Conservation (phyloP, 2,113 vertebrate species). For the Oxyura jamaicensis region DNA sequence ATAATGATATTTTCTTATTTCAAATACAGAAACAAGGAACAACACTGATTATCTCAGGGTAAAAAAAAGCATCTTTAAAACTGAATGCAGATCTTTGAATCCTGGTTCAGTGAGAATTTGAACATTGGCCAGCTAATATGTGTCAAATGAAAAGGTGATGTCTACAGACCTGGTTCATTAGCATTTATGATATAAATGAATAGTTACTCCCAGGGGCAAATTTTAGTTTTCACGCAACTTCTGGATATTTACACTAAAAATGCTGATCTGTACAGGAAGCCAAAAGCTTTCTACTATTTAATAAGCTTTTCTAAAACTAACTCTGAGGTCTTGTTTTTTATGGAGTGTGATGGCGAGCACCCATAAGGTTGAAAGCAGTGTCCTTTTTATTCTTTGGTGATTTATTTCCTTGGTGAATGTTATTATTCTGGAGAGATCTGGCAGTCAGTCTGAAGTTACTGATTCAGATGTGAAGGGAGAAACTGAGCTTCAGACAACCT, state of each 20-base stretch:
- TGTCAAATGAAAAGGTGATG: neutral
- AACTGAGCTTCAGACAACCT: neutral
- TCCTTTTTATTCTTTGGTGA: neutral
- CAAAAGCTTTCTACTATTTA: neutral
- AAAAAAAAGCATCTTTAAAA: neutral
- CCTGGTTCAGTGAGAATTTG: neutral
- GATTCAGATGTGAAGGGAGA: neutral
- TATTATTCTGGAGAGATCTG: neutral
- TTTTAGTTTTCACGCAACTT: neutral
- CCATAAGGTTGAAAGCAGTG: neutral
- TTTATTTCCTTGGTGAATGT: neutral
- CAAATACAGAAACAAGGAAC: neutral
- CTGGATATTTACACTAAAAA: neutral
- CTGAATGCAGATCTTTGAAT: neutral
- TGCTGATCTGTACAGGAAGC: neutral
- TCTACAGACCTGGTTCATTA: neutral
- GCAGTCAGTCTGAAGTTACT: neutral
- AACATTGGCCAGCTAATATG: neutral
- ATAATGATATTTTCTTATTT: neutral
- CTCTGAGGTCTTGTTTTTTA: rapidly evolving
- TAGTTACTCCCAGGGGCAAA: neutral
- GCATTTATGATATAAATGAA: rapidly evolving
- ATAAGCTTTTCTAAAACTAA: neutral
- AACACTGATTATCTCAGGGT: neutral
- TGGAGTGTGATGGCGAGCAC: neutral